These are phyloP conservation scores for Caenorhabditis latens DNA, from an alignment of 1,140 invertebrate species.

Conservation along the genomic window DNA sequence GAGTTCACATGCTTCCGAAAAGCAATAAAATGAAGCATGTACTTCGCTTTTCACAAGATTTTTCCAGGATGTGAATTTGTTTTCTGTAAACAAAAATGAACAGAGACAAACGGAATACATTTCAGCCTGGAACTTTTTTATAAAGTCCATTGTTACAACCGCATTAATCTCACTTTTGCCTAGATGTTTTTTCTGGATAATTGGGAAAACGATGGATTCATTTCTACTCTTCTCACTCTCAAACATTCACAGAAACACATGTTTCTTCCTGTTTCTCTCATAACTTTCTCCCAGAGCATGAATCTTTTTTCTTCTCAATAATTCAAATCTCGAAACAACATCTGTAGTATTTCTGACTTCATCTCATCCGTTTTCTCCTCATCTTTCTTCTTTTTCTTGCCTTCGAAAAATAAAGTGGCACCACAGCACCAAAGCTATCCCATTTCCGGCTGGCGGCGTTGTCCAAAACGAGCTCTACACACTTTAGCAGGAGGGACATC, in stretches of 20 bases:
- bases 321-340: not conserved
- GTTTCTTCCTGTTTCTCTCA: no score
- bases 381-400: not conserved
- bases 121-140: no score
- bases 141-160: not conserved
- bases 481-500: constrained; percentile 2
- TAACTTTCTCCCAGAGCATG: no score
- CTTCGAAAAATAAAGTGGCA: constrained; percentile 6
- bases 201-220: not conserved
- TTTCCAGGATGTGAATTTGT: no score
- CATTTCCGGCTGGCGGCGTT: constrained; percentile 9
- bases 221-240: not conserved
- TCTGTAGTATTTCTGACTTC: not conserved
- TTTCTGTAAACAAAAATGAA: no score
- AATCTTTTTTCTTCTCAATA: no score
- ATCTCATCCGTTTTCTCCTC: not conserved
- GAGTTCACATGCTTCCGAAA: no score
- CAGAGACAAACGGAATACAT: no score
- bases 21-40: no score
- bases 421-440: constrained; percentile 1
- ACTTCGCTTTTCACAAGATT: no score
- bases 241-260: no score
- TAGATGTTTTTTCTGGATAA: no score
- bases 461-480: constrained; percentile 17
- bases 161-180: not conserved